Base-by-base conservation (phyloP, 2,888 invertebrate genomes). In the Ophioninae sp. region DNA sequence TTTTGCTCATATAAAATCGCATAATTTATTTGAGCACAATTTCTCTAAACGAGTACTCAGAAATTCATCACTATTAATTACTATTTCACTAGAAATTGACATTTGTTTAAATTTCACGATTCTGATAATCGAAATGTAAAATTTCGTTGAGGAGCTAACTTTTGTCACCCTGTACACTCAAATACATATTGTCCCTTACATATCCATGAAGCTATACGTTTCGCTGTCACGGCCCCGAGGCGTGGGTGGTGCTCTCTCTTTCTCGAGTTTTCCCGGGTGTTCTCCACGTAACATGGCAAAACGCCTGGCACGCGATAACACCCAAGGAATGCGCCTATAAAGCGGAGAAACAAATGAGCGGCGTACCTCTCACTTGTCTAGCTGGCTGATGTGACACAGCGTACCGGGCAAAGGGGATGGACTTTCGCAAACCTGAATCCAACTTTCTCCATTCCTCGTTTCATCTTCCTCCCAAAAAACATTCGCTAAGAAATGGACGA, bases 261-360 rank as follows among this genome's bases (percentile, higher is more conserved):
- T 62, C 59, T 73, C 76, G 20, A 5, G 67, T 30, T 74, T 68
- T 68, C 67, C 21, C 68, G 61, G 73, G 56, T 57, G 50, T 76
- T 84, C 75, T 64, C 81, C 57, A 21, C 56, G 70, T 56, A 75
- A 65, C 62, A 76, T 62, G 23, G 82, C 69, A 74, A 79, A 78
- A 72, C 80, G 80, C 79, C 79, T 86, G 81, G 83, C 79, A 77
- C 84, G 84, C 80, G 87, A 87, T 87, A 87, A 87, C 87, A 81
- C 86, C 39, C 76, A 30, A 79, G 82, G 85, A 85, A 86, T 86
- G 84, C 83, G 79, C 83, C 30, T 83, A 82, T 82, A 85, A 87
- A 87, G 77, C 84, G 74, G 67, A 78, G 87, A 87, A 87, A 87
- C 86, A 87, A 87, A 87, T 87, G 87, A 86, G 85, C 85, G 82